Percentiles rank a stretch among this genome's conserved stretches.
These are phyloP conservation scores for Phortica magna DNA, from an alignment of 2,888 invertebrate species.

Conservation along the genomic window DNA sequence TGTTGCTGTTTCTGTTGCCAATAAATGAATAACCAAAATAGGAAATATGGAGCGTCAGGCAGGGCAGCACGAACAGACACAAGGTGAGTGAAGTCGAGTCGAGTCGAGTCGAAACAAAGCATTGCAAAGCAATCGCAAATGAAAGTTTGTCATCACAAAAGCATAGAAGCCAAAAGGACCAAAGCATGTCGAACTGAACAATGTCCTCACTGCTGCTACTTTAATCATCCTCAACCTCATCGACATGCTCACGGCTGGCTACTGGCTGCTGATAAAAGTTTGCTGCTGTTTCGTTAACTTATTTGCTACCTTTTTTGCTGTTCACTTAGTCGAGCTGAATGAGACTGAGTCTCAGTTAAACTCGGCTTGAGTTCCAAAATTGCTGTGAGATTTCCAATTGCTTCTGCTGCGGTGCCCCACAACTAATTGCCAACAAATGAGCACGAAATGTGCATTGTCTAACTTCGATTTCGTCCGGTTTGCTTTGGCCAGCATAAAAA, in stretches of 20 bases:
- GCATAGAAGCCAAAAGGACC: neutral
- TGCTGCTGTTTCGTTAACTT: neutral
- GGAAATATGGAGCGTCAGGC: neutral
- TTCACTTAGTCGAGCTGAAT: neutral
- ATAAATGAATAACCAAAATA: slow-evolving; percentile 69
- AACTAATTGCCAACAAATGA: slow-evolving; percentile 73
- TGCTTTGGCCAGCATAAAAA: slow-evolving; percentile 16
- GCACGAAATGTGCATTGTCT: slow-evolving; percentile 52
- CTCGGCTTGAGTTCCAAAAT: neutral
- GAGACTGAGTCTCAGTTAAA: neutral
- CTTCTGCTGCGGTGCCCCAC: slow-evolving; percentile 66
- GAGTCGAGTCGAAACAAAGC: neutral
- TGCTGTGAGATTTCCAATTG: slow-evolving; percentile 64
- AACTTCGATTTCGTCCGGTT: neutral
- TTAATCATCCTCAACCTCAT: neutral
- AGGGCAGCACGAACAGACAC: slow-evolving; percentile 47
- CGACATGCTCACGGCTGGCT: neutral
- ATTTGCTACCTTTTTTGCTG: slow-evolving; percentile 37
- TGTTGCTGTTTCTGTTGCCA: slow-evolving; percentile 51
- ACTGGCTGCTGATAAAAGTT: neutral
- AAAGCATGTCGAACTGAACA: neutral
- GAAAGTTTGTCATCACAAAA: slow-evolving; percentile 24
- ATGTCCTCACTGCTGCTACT: neutral
- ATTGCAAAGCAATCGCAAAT: neutral
- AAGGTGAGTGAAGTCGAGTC: slow-evolving; percentile 22